These are phyloP conservation scores for Pogonocherus hispidulus DNA, from an alignment of 2,888 invertebrate species.

Conservation along the genomic window DNA sequence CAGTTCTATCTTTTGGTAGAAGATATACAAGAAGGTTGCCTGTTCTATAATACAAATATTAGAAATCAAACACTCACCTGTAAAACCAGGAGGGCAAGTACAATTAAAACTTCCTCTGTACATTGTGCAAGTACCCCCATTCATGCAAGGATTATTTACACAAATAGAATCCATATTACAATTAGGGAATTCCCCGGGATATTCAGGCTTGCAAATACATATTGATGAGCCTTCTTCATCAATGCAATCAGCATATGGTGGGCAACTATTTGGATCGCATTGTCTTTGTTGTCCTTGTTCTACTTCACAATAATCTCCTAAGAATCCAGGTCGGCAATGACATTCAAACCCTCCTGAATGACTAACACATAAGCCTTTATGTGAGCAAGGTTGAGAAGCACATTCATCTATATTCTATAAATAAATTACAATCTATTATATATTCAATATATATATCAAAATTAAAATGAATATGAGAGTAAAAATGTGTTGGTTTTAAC, in stretches of 20 bases:
- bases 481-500: too few species aligned
- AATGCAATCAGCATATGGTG: constrained; percentile 77
- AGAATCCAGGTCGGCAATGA: constrained; percentile 71
- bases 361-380: constrained; percentile 75
- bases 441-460: too few species aligned
- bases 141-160: constrained; percentile 79
- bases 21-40: too few species aligned
- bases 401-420: constrained; percentile 72
- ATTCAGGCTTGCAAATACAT: constrained; percentile 79
- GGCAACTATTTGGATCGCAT: constrained; percentile 73
- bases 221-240: constrained; percentile 65
- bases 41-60: too few species aligned
- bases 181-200: constrained; percentile 69
- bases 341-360: constrained; percentile 72
- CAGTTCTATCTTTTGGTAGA: too few species aligned
- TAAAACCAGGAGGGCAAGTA: constrained; percentile 79
- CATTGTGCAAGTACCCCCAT: constrained; percentile 80
- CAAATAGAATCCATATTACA: constrained; percentile 73
- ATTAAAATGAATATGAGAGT: too few species aligned
- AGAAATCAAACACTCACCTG: constrained; percentile 70
- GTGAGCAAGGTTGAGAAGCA: constrained; percentile 73
- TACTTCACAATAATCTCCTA: constrained; percentile 71
- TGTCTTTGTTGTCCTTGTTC: constrained; percentile 67
- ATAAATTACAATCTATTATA: too few species aligned
- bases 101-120: constrained; percentile 76